Percentiles rank a stretch among this genome's conserved stretches.
phyloP scores from a whole-genome alignment of 2,797 vertebrate species.

The Pogoniulus pusillus region DNA sequence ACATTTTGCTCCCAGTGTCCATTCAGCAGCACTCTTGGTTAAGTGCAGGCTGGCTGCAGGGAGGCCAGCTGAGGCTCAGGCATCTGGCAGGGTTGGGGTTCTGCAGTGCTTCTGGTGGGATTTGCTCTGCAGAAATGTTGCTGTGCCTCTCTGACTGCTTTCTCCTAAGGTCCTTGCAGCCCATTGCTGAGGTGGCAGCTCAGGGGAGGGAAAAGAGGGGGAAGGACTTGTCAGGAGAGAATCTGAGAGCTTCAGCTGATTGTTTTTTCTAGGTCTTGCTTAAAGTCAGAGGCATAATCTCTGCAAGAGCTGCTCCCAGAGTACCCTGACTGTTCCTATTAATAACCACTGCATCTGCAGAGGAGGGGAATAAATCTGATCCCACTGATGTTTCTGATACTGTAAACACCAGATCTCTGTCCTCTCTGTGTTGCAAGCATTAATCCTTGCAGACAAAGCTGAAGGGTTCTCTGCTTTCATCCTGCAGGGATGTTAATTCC shows the following conservation, averaged over 20 bases:
- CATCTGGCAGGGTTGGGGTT: background rate
- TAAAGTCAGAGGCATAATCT: background rate
- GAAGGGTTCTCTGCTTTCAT: background rate
- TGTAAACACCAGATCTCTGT: conserved; percentile 14
- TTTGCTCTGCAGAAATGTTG: background rate
- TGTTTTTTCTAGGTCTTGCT: background rate
- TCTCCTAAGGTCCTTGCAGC: background rate
- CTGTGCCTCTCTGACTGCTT: background rate
- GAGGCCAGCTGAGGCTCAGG: background rate
- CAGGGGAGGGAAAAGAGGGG: background rate
- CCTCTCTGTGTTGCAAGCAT: background rate
- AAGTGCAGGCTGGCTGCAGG: background rate
- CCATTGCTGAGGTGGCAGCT: background rate
- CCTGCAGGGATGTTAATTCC: too few relatives aligned
- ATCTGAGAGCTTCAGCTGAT: background rate
- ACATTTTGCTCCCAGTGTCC: background rate
- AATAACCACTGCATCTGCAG: conserved; percentile 24
- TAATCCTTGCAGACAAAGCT: background rate
- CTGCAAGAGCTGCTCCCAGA: conserved; percentile 3
- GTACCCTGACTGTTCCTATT: conserved; percentile 20
- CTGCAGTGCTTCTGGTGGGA: background rate
- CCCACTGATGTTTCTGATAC: background rate
- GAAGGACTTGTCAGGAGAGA: background rate
- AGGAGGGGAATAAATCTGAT: conserved; percentile 4
- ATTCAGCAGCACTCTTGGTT: background rate